Evolutionary conservation across 2,888 invertebrate genomes (phyloP).

Genomic region (Orthonevra nobilis): DNA sequence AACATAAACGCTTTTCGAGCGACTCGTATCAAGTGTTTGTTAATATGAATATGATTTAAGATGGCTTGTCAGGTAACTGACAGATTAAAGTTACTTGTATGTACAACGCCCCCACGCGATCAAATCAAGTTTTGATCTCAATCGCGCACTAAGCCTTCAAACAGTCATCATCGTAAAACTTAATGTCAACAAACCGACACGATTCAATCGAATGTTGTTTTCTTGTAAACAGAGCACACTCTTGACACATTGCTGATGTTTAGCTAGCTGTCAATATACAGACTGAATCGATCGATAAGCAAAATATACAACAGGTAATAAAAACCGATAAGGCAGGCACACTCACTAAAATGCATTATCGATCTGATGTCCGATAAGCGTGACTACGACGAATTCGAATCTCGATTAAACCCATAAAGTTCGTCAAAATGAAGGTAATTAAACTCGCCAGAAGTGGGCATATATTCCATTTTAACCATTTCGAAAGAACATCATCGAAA

Average conservation of each 20-base stretch:
- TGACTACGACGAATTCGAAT: constrained; percentile 3
- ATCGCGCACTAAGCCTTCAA: constrained; percentile 11
- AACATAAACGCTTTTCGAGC: too few species aligned
- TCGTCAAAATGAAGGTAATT: constrained; percentile 41
- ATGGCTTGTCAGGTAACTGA: constrained; percentile 43
- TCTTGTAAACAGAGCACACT: constrained; percentile 37
- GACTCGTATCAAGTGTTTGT: constrained; percentile 51
- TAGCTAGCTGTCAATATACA: constrained; percentile 51
- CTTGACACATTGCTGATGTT: constrained; percentile 56
- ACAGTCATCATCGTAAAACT: constrained; percentile 45
- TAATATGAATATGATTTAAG: constrained; percentile 49
- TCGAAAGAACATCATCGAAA: constrained; percentile 57
- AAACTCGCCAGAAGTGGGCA: constrained; percentile 1
- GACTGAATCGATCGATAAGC: constrained; percentile 59
- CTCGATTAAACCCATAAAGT: constrained; percentile 31
- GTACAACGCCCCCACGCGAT: constrained; percentile 48
- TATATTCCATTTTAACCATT: too few species aligned
- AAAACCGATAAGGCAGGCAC: constrained; percentile 66
- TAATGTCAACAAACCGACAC: constrained; percentile 55
- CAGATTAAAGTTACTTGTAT: constrained; percentile 49
- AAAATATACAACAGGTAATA: constrained; percentile 45
- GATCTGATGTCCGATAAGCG: constrained; percentile 55
- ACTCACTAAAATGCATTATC: constrained; percentile 64
- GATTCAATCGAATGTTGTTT: constrained; percentile 46
- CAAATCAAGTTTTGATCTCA: constrained; percentile 32